Base-by-base conservation (phyloP, 2,113 vertebrate genomes). In the Lophochroa leadbeateri region DNA sequence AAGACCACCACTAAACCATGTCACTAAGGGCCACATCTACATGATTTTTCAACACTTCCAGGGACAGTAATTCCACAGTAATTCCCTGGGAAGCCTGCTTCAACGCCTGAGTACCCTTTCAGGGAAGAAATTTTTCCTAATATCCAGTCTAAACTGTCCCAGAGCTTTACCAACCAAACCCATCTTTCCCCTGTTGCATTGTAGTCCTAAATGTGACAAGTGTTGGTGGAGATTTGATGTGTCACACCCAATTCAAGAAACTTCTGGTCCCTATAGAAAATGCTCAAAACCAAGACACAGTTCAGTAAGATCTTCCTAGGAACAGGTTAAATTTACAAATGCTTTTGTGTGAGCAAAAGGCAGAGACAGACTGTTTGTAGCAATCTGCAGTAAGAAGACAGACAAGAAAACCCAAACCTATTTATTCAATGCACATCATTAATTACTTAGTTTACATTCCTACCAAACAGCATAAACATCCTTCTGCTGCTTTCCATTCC, bases 381-480 rank as follows among this genome's bases (percentile, higher is more conserved):
- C 61, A 75, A 60, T 43, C 25, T 78, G 43, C 77, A 82, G 55
- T 68, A 88, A 93, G 57, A 71, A 72, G 10, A 10, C 33, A 69
- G 46, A 78, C 33, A 70, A 88, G 64, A 65, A 79, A 74, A 2
- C 9, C 15, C 43, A 84, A 91, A 43, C 1, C 7, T 33, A 55
- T 68, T 89, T 91, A 84, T 87, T 95, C 90, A 84, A 41, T 29
- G 70, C 81, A 87, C 86, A 89, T 87, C 91, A 85, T 94, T 91
- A 92, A 47, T 70, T 75, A 70, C 39, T 86, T 92, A 88, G 91
- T 97, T 97, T 92, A 75, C 44, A 94, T 92, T 92, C 91, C 80
- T 88, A 64, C 43, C 43, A 64, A 89, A 91, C 60, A 82, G 64
- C 68, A 91, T 77, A 94, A 94, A 86, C 70, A 92, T 75, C 72